phyloP scores from a whole-genome alignment of 30 jellyfish, hydroid and myxozoan genomes.

The Aurelia aurita region DNA sequence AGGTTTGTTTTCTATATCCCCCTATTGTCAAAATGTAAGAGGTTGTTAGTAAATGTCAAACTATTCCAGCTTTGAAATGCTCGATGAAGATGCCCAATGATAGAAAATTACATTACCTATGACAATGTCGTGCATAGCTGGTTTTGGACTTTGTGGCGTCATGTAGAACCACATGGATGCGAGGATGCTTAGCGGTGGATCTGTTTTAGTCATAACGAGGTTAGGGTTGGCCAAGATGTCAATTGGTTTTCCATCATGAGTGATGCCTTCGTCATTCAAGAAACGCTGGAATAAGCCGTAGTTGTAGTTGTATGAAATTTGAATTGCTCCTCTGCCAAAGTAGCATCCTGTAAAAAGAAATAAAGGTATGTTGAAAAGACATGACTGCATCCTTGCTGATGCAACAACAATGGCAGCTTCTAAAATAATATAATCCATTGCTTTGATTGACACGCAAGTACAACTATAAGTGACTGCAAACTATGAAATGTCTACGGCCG shows the following conservation, averaged over 20 bases:
- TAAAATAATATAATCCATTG: no score
- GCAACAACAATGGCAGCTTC: no score
- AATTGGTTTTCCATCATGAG: constrained; percentile 86
- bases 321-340: constrained; percentile 96
- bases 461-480: no score
- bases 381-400: no score
- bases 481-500: no score
- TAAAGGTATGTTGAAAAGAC: no score
- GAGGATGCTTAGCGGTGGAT: constrained; percentile 94
- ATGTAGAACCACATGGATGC: constrained; percentile 96
- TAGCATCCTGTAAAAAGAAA: constrained; percentile 73
- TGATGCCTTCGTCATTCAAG: constrained; percentile 85
- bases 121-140: constrained; percentile 95
- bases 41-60: no score
- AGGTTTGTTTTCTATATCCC: no score
- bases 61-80: no score
- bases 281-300: constrained; percentile 90
- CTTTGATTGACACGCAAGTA: no score
- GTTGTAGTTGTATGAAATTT: constrained; percentile 90
- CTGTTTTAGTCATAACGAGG: constrained; percentile 90
- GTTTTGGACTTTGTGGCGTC: constrained; percentile 98
- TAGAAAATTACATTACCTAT: constrained; percentile 44
- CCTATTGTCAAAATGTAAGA: no score
- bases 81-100: no score
- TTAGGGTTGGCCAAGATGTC: constrained; percentile 82